Conservation (phyloP, 2,888 invertebrate genomes). For the Troides oblongomaculatus region DNA sequence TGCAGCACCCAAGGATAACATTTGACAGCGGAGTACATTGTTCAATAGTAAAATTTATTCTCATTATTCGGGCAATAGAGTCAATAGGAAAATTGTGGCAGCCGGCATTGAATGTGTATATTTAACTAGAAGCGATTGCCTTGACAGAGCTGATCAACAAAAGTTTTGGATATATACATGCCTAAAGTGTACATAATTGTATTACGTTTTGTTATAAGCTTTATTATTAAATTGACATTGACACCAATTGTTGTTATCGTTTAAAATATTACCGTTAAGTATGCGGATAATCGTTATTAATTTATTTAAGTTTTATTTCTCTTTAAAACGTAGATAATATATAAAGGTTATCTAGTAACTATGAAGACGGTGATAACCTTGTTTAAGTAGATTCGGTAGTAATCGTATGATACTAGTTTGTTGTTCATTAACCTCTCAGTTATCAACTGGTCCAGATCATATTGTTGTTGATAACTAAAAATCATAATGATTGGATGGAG, state of each 20-base stretch:
- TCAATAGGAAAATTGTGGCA: constrained; percentile 25
- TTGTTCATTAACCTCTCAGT: too few species aligned
- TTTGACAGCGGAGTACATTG: constrained; percentile 26
- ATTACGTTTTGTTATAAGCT: too few species aligned
- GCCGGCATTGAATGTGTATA: neutral
- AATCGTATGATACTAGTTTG: too few species aligned
- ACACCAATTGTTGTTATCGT: neutral
- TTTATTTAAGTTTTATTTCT: neutral
- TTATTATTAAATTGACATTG: neutral
- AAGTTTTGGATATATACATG: neutral
- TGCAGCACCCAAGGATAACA: constrained; percentile 39
- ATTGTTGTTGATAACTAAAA: too few species aligned
- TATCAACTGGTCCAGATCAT: too few species aligned
- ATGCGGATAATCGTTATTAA: neutral
- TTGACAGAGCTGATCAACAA: neutral
- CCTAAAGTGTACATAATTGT: neutral
- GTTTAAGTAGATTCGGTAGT: too few species aligned
- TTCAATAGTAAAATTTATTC: constrained; percentile 8
- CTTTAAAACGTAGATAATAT: too few species aligned
- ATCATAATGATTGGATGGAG: too few species aligned
- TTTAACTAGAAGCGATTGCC: neutral
- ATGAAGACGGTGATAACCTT: too few species aligned
- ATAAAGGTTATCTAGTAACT: too few species aligned
- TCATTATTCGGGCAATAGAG: constrained; percentile 20
- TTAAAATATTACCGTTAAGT: neutral